Conservation (phyloP, 1,140 invertebrate species). For the Drosophila parvula region DNA sequence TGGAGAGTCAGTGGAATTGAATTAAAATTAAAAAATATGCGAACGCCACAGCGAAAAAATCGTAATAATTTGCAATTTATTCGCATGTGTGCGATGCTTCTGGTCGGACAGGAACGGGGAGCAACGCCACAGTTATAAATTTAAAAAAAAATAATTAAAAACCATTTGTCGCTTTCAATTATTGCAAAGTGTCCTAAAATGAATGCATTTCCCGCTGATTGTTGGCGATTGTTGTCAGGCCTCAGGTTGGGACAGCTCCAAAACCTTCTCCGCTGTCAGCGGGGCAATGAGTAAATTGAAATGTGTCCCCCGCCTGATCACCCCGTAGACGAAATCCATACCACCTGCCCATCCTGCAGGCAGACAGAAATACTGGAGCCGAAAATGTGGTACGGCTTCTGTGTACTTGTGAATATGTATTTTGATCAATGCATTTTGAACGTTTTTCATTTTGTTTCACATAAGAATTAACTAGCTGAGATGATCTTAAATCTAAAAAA, state of each 20-base stretch:
- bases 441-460: too few relatives aligned
- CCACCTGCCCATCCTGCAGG: background rate
- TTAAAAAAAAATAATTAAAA: constrained; percentile 78
- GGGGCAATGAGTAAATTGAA: constrained; percentile 55
- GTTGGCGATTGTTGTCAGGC: constrained; percentile 59
- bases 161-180: constrained; percentile 75
- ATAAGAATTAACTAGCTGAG: too few relatives aligned
- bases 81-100: constrained; percentile 8
- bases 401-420: too few relatives aligned
- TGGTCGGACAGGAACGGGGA: background rate
- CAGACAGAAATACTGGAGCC: background rate
- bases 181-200: constrained; percentile 76
- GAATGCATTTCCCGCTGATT: constrained; percentile 71
- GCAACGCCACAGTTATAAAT: constrained; percentile 64
- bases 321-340: background rate
- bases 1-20: constrained; percentile 75
- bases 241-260: constrained; percentile 31
- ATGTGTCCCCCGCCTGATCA: constrained; percentile 48
- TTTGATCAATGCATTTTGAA: too few relatives aligned
- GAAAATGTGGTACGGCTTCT: background rate
- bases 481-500: too few relatives aligned
- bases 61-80: constrained; percentile 73
- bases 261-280: constrained; percentile 45
- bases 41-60: constrained; percentile 39
- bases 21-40: constrained; percentile 79